A percentile compares a stretch with the other conserved stretches of the same genome.
Evolutionary conservation across 2,113 vertebrate genomes (phyloP).

Genomic region (Polypterus bichir): DNA sequence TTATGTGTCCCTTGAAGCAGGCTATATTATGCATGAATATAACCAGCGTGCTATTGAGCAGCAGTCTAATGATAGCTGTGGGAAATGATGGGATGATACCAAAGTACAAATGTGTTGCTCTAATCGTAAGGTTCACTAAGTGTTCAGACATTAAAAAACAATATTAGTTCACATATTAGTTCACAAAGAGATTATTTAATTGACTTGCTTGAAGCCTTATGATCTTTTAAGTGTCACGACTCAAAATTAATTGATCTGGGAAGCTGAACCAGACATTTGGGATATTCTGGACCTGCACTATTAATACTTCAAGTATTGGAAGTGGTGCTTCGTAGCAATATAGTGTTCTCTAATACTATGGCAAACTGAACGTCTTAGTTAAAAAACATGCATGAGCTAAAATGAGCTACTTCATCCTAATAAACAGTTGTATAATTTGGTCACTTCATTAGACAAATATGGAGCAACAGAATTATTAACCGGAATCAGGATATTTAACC

Average conservation of each 20-base stretch:
- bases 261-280: constrained; percentile 1
- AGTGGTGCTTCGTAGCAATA: no score
- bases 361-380: no score
- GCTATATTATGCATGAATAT: neutral
- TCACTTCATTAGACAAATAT: no score
- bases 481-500: no score
- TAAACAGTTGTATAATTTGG: no score
- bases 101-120: neutral
- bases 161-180: neutral
- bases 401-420: no score
- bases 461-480: no score
- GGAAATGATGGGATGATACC: neutral
- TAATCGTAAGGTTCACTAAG: neutral
- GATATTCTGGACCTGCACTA: neutral
- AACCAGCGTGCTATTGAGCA: neutral
- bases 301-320: no score
- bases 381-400: no score
- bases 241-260: constrained; percentile 13
- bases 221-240: constrained; percentile 10
- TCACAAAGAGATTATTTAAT: constrained; percentile 11
- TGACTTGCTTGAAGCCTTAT: constrained; percentile 19
- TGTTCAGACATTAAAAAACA: constrained; percentile 10
- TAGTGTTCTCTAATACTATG: no score
- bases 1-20: neutral
- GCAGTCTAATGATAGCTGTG: neutral